Evolutionary conservation across 2,888 invertebrate species (phyloP), one percentile per base, ranked within the genome.

Genomic region (Trichopria drosophilae): DNA sequence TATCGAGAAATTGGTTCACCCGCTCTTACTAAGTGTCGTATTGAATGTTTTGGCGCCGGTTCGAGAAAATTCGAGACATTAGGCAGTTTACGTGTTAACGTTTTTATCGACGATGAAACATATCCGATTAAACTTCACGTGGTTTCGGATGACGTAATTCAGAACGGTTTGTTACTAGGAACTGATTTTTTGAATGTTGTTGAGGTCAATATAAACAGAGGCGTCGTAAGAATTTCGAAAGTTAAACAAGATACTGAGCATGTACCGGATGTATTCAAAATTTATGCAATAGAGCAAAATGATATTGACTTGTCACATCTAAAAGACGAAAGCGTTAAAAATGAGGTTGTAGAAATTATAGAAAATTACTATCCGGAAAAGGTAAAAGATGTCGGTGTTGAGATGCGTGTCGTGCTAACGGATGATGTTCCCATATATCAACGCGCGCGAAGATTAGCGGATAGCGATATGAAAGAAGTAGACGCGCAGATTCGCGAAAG

Each of bases 51-150:
- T n/a, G n/a, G n/a, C n/a, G n/a, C n/a, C n/a, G n/a, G n/a, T n/a
- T n/a, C n/a, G n/a, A n/a, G n/a, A n/a, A n/a, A n/a, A n/a, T n/a
- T n/a, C n/a, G n/a, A n/a, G n/a, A n/a, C n/a, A n/a, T n/a, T n/a
- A n/a, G n/a, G n/a, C n/a, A n/a, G n/a, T n/a, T n/a, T n/a, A n/a
- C n/a, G n/a, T n/a, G 44, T 48, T n/a, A 18, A 44, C 28, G 13
- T 48, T 29, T 40, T 13, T 10, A 56, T 61, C 0, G 55, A 57
- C 40, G 23, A 29, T 6, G 19, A 51, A 3, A 3, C 3, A 24
- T 55, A 44, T 32, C 1, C 15, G 4, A 24, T 57, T 5, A 13
- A 36, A 3, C 29, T 57, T 4, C 57, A 58, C 29, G 43, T 58
- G 4, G 45, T 59, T 2, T n/a, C 49, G 1, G 45, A 56, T 23